phyloP scores from a whole-genome alignment of 2,888 invertebrate species.

The Ptilodon capucinus region DNA sequence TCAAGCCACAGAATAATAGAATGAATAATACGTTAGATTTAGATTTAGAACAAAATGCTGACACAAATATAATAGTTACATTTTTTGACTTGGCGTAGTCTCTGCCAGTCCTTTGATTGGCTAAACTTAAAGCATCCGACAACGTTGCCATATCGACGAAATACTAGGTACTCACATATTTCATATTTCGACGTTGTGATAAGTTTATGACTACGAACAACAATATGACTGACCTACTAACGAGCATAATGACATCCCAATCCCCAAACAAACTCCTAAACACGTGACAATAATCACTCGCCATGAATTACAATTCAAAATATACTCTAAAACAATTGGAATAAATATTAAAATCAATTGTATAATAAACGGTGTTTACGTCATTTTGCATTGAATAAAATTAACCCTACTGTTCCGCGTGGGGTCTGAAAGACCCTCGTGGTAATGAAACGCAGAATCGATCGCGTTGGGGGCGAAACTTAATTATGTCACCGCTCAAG shows the following conservation, averaged over 20 bases:
- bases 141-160: no score
- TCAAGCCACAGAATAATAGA: slow-evolving; percentile 29
- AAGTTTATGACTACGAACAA: background rate
- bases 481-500: slow-evolving; percentile 73
- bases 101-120: no score
- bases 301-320: slow-evolving; percentile 10
- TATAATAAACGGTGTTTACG: slow-evolving; percentile 16
- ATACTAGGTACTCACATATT: no score
- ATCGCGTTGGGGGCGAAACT: slow-evolving; percentile 58
- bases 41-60: no score
- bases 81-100: no score
- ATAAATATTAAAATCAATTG: slow-evolving; percentile 27
- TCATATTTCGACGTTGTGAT: no score
- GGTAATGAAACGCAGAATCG: slow-evolving; percentile 64
- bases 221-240: slow-evolving; percentile 42
- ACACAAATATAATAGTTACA: no score
- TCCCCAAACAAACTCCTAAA: slow-evolving; percentile 19
- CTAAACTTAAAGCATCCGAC: no score
- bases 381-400: slow-evolving; percentile 17
- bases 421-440: slow-evolving; percentile 56
- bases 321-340: slow-evolving; percentile 12
- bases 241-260: slow-evolving; percentile 26
- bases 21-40: background rate
- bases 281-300: slow-evolving; percentile 17
- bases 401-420: slow-evolving; percentile 47